Evolutionary conservation across 2,797 vertebrate genomes (phyloP).

Genomic region (Falco columbarius): DNA sequence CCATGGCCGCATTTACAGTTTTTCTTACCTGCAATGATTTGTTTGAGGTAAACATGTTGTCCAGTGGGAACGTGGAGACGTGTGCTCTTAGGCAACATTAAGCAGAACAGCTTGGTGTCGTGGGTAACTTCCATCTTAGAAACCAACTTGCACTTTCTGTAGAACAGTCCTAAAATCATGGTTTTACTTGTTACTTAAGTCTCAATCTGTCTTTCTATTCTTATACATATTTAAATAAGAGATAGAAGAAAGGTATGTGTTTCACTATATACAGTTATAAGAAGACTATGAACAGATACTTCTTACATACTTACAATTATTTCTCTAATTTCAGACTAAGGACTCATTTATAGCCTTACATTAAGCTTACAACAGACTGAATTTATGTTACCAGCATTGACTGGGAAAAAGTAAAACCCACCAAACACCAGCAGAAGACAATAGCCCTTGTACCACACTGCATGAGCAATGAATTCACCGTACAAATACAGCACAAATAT

Average conservation of each 20-base stretch:
- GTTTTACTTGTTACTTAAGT: background rate
- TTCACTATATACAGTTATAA: background rate
- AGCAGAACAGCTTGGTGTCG: slow-evolving; percentile 85
- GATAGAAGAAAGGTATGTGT: background rate
- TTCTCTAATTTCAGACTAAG: background rate
- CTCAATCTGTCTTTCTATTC: background rate
- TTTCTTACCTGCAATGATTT: slow-evolving; percentile 84
- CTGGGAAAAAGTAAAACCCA: background rate
- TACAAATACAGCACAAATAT: background rate
- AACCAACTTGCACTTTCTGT: slow-evolving; percentile 86
- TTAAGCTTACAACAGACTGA: background rate
- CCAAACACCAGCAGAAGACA: background rate
- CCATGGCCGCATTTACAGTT: background rate
- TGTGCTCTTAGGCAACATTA: slow-evolving; percentile 83
- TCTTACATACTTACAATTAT: background rate
- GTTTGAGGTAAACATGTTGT: slow-evolving; percentile 93
- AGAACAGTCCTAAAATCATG: slow-evolving; percentile 80
- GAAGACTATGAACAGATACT: background rate
- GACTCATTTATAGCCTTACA: background rate
- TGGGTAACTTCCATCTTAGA: slow-evolving; percentile 88
- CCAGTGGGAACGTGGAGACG: slow-evolving; percentile 86
- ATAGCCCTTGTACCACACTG: background rate
- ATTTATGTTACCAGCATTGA: background rate
- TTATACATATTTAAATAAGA: background rate
- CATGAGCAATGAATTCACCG: background rate